Evolutionary conservation across 2,888 invertebrate genomes (phyloP).

Genomic region (Desoria tigrina): DNA sequence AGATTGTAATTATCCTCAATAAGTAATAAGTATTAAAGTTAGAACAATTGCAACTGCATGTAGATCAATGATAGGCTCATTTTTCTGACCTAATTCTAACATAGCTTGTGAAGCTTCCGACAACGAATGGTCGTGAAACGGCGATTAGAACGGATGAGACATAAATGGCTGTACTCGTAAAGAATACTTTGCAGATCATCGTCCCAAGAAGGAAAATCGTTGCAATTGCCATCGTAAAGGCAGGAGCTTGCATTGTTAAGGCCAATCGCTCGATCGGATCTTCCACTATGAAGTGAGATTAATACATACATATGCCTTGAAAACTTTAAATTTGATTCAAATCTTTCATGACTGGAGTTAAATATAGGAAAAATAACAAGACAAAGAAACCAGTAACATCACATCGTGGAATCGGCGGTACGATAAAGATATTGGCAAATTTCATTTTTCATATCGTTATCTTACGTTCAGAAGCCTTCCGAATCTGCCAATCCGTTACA

Average conservation of each 20-base stretch:
- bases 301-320: neutral
- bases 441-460: neutral
- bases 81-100: conserved; percentile 55
- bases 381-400: too few relatives aligned
- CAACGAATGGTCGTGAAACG: conserved; percentile 54
- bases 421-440: neutral
- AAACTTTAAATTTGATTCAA: neutral
- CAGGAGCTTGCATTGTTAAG: conserved; percentile 48
- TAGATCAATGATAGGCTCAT: too few relatives aligned
- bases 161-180: conserved; percentile 51
- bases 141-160: conserved; percentile 54
- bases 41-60: neutral
- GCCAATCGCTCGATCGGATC: conserved; percentile 30
- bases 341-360: neutral
- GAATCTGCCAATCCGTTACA: conserved; percentile 43
- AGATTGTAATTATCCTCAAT: too few relatives aligned
- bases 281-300: conserved; percentile 11
- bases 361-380: conserved; percentile 6
- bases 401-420: too few relatives aligned
- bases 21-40: neutral
- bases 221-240: conserved; percentile 38
- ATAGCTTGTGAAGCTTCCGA: conserved; percentile 55
- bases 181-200: conserved; percentile 48
- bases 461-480: conserved; percentile 36
- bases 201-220: conserved; percentile 29